Evolutionary conservation across 2,797 vertebrate species (phyloP).

Genomic region (Rhyacichthys aspro): DNA sequence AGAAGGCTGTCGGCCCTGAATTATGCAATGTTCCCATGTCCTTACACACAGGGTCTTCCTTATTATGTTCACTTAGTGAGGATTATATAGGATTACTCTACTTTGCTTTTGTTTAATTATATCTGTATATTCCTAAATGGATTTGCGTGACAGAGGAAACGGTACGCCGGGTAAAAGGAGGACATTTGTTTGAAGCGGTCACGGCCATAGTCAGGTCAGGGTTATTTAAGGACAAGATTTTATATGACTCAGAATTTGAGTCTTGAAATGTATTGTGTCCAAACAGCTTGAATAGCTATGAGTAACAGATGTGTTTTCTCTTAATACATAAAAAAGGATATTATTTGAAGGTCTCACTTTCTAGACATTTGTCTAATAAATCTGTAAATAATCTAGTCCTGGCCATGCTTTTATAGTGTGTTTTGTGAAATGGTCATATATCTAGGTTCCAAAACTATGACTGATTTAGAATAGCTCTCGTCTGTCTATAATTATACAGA

Average conservation of each 20-base stretch:
- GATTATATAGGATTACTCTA: conserved; percentile 18
- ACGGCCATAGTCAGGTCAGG: neutral
- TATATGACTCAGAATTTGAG: neutral
- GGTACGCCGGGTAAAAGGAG: neutral
- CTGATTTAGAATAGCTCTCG: too few species aligned
- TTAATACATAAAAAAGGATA: too few species aligned
- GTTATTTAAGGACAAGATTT: neutral
- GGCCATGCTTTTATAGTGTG: too few species aligned
- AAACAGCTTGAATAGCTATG: too few species aligned
- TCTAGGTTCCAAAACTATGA: too few species aligned
- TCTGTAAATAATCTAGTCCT: too few species aligned
- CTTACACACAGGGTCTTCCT: conserved; percentile 20
- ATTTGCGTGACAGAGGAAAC: conserved; percentile 46
- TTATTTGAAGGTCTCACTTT: too few species aligned
- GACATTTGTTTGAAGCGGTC: neutral
- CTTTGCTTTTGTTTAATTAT: conserved; percentile 19
- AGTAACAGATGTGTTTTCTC: too few species aligned
- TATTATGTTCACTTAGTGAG: conserved; percentile 22
- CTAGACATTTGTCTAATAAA: too few species aligned
- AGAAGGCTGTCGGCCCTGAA: conserved; percentile 15
- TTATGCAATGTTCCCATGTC: conserved; percentile 20
- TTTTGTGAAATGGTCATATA: too few species aligned
- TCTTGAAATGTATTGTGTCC: neutral
- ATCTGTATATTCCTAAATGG: conserved; percentile 33
- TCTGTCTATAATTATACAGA: too few species aligned